phyloP scores from a whole-genome alignment of 1,140 invertebrate genomes.

The Yoshiicerus persimilis region DNA sequence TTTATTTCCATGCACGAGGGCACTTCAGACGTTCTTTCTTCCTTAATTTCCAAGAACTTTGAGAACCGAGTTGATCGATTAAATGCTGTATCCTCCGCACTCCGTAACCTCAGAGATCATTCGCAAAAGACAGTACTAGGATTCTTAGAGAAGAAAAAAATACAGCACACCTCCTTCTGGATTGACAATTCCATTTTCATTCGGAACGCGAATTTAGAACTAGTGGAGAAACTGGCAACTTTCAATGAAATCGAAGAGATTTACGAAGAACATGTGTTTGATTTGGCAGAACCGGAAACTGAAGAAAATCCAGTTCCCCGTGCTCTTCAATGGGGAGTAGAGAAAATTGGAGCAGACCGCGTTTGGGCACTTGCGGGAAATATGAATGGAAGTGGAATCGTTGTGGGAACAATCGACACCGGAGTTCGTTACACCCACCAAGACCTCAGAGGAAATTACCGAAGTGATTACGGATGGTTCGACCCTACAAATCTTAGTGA shows the following conservation, averaged over 20 bases:
- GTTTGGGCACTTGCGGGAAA: not conserved
- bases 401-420: conserved; percentile 31
- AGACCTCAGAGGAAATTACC: not conserved
- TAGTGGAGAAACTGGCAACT: not conserved
- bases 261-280: not conserved
- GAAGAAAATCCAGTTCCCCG: not conserved
- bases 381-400: not conserved
- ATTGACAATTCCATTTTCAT: not conserved
- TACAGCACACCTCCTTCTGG: not conserved
- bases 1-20: no score
- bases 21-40: no score
- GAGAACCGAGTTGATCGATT: no score
- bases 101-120: no score
- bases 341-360: not conserved
- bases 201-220: not conserved
- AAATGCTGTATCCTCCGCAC: no score
- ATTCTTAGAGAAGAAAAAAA: no score
- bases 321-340: not conserved
- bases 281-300: not conserved
- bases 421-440: conserved; percentile 17
- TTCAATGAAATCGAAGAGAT: not conserved
- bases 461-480: conserved; percentile 3
- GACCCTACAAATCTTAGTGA: not conserved
- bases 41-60: no score
- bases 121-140: no score